A percentile compares a stretch with the other conserved stretches of the same genome.
Evolutionary conservation across 2,888 invertebrate genomes (phyloP).

Genomic region (Epinotia brunnichana): DNA sequence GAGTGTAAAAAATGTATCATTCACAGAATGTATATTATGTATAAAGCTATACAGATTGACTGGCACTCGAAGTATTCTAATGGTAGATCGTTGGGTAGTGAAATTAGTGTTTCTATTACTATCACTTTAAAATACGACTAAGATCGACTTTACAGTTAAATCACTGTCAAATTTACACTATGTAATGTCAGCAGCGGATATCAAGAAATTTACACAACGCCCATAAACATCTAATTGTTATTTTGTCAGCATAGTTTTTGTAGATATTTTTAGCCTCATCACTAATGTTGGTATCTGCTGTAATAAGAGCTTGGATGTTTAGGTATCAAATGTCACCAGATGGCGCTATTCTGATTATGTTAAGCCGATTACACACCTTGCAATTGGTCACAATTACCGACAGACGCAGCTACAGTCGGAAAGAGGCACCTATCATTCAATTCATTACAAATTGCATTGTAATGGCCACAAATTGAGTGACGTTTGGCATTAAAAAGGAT

Average conservation of each 20-base stretch:
- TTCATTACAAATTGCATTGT: too few species aligned
- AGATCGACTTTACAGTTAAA: background rate
- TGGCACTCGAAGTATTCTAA: background rate
- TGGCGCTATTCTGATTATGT: background rate
- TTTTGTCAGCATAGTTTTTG: background rate
- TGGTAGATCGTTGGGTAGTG: background rate
- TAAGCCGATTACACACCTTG: too few species aligned
- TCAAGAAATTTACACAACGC: too few species aligned
- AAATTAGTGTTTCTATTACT: background rate
- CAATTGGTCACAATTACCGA: too few species aligned
- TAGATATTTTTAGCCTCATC: background rate
- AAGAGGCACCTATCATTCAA: too few species aligned
- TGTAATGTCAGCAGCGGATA: background rate
- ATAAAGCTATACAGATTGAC: background rate
- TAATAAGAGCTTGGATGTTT: background rate
- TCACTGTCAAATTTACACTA: background rate
- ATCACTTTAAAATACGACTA: slow-evolving; percentile 5
- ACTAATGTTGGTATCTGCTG: background rate
- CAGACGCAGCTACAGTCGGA: too few species aligned
- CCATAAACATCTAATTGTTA: background rate
- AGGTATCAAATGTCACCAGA: slow-evolving; percentile 5
- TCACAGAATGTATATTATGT: slow-evolving; percentile 12
- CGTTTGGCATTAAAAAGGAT: background rate
- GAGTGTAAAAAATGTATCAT: background rate
- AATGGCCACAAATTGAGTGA: background rate